Evolutionary conservation across 1,140 invertebrate species (phyloP), one percentile per base, ranked within the genome.

Genomic region (Diuraphis noxia): DNA sequence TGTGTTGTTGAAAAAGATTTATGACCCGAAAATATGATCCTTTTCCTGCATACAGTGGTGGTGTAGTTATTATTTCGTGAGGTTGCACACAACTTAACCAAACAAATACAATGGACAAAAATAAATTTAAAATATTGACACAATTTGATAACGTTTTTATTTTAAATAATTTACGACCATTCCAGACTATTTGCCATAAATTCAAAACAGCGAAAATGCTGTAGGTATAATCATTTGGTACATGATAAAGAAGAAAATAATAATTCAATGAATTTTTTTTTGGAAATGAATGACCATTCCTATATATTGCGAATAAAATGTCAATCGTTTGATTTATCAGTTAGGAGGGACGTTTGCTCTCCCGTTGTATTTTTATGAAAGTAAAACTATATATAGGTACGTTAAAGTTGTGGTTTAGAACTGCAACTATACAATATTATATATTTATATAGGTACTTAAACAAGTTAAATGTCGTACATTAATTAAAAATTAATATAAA

Each of bases 1-100:
- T 79, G 56, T 90, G 63, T 79, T 79, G 56, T 90, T 90, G 30
- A 41, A 90, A 90, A 90, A 90, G 88, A 90, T 90, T 90, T 90
- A 90, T 79, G 88, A 90, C 25, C n/a, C 41, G 63, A 90, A 90
- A 90, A 90, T 90, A 90, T 77, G 63, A 90, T 72, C 40, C 88
- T 79, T 90, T 90, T 90, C 72, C 88, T 90, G 88, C 41, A 13
- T 17, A 79, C 41, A 34, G 56, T 90, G 38, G 72, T 81, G 6
- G 38, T 79, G 38, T 43, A 79, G 56, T 90, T 90, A 90, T 90
- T 90, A 90, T 90, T 79, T 90, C 41, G 21, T 90, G 79, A 36
- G 72, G 52, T 56, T n/a, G 8, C 49, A 88, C 38, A 90, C 63
- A 79, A 90, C 38, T 90, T 86, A 36, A 52, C 85, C 85, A 52